phyloP scores from a whole-genome alignment of 2,797 vertebrate genomes.

The Notoglanidium macrostoma region DNA sequence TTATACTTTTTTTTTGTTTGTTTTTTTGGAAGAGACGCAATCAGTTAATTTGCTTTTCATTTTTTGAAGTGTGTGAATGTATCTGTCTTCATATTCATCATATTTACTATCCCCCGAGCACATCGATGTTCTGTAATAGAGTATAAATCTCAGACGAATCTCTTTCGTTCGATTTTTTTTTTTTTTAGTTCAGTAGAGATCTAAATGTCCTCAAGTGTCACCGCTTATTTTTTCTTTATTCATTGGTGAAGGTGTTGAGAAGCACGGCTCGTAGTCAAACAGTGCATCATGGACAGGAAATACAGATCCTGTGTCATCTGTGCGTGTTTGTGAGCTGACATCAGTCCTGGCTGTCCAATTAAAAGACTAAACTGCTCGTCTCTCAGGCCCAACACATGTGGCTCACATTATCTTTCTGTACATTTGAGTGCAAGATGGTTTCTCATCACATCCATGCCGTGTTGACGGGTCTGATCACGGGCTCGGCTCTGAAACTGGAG shows the following conservation, averaged over 20 bases:
- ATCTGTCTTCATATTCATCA: background rate
- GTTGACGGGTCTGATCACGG: conserved; percentile 53
- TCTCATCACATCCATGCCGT: conserved; percentile 53
- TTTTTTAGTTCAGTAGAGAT: background rate
- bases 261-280: background rate
- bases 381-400: conserved; percentile 68
- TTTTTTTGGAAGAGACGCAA: background rate
- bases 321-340: conserved; percentile 58
- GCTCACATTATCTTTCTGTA: conserved; percentile 62
- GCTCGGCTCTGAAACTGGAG: conserved; percentile 50
- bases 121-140: background rate
- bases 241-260: background rate
- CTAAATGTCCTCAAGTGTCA: background rate
- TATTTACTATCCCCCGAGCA: background rate
- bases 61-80: background rate
- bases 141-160: background rate
- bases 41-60: background rate
- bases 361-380: conserved; percentile 60
- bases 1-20: background rate
- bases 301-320: conserved; percentile 52
- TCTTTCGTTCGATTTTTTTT: background rate
- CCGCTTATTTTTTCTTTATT: background rate
- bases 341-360: conserved; percentile 70
- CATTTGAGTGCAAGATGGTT: conserved; percentile 55
- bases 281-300: conserved; percentile 35